Conservation (phyloP, 2,113 vertebrate species). For the Tetrax tetrax region DNA sequence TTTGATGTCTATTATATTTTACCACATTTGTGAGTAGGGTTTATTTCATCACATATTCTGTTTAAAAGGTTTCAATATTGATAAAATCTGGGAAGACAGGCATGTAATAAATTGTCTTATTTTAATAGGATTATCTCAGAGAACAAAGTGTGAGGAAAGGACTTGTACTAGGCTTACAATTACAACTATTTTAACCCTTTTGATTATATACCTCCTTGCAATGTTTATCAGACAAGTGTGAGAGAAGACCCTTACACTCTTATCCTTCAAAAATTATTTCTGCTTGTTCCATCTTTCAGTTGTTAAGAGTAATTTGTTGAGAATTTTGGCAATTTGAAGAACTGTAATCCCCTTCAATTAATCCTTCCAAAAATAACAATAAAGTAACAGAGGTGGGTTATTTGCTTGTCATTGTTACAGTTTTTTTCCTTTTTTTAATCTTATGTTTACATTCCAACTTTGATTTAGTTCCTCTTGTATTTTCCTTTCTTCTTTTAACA, state of each 20-base stretch:
- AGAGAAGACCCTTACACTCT: neutral
- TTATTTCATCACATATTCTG: conserved; percentile 74
- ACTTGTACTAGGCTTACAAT: neutral
- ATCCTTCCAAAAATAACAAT: neutral
- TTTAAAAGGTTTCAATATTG: conserved; percentile 75
- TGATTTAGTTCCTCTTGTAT: neutral
- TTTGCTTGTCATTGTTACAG: neutral
- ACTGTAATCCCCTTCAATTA: neutral
- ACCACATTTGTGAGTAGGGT: conserved; percentile 68
- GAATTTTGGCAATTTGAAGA: neutral
- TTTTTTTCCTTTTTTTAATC: neutral
- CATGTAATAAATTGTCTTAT: conserved; percentile 66
- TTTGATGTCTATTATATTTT: conserved; percentile 76
- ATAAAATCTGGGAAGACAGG: conserved; percentile 73
- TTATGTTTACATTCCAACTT: neutral
- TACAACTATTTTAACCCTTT: neutral
- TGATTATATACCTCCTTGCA: neutral
- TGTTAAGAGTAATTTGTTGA: neutral
- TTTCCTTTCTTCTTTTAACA: neutral
- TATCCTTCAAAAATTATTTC: neutral
- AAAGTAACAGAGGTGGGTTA: neutral
- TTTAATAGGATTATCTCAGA: conserved; percentile 74
- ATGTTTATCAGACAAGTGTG: neutral
- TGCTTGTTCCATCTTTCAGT: neutral
- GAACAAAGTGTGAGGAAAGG: conserved; percentile 41